Percentiles rank a stretch among this genome's conserved stretches.
These are phyloP conservation scores for Clepsis dumicolana DNA, from an alignment of 2,888 invertebrate species.

Conservation along the genomic window DNA sequence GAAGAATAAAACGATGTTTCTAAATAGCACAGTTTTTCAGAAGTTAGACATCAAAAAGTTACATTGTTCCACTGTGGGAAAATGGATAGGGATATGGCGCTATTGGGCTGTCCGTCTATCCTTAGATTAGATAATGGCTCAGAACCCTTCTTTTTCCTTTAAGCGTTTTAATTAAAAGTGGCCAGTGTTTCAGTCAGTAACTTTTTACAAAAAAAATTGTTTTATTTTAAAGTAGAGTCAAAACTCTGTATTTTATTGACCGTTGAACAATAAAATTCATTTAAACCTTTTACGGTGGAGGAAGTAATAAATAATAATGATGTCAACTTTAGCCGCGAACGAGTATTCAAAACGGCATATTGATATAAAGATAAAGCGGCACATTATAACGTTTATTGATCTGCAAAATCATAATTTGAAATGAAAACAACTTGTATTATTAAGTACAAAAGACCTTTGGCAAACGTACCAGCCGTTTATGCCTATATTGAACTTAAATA, in stretches of 20 bases:
- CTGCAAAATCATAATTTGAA: slow-evolving; percentile 1
- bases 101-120: too few relatives aligned
- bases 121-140: too few relatives aligned
- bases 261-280: slow-evolving; percentile 2
- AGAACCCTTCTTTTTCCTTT: too few relatives aligned
- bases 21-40: too few relatives aligned
- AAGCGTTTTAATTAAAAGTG: too few relatives aligned
- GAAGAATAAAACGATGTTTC: too few relatives aligned
- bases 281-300: slow-evolving; percentile 14
- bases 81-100: too few relatives aligned
- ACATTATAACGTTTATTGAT: slow-evolving; percentile 6
- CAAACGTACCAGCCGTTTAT: background rate
- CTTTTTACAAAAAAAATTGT: too few relatives aligned
- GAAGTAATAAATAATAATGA: slow-evolving; percentile 35
- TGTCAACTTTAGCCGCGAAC: slow-evolving; percentile 4
- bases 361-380: slow-evolving; percentile 6
- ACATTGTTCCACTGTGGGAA: too few relatives aligned
- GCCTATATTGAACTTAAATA: background rate
- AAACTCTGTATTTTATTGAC: background rate
- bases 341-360: slow-evolving; percentile 13
- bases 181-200: too few relatives aligned
- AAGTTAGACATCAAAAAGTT: too few relatives aligned
- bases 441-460: background rate
- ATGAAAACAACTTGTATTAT: slow-evolving; percentile 7
- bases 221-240: background rate